Conservation (phyloP, 1,140 invertebrate genomes). For the Zaprionus camerounensis region DNA sequence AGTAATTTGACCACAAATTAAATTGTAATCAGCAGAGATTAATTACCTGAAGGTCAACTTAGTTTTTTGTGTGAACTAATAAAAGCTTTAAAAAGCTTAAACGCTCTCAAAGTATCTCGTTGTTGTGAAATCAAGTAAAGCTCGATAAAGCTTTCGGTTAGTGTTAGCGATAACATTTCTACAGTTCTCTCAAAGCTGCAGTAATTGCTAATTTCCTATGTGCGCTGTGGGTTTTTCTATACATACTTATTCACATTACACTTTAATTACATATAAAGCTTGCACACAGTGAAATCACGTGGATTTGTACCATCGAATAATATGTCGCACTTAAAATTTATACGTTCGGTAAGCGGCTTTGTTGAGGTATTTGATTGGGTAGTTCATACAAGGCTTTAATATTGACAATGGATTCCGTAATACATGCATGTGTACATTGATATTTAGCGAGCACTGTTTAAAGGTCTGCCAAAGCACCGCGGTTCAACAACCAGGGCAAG, state of each 20-base stretch:
- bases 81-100: too few species aligned
- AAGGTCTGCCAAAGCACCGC: conserved; percentile 35
- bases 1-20: background rate
- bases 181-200: background rate
- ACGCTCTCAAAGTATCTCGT: too few species aligned
- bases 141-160: background rate
- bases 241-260: background rate
- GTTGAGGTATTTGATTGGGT: too few species aligned
- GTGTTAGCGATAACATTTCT: background rate
- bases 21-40: background rate
- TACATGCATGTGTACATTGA: background rate
- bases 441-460: background rate
- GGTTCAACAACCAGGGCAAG: conserved; percentile 70
- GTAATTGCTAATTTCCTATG: background rate
- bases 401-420: background rate
- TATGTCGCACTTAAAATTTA: too few species aligned
- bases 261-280: background rate
- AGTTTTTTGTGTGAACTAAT: background rate
- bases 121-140: background rate
- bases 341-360: too few species aligned
- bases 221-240: background rate
- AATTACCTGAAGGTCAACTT: background rate
- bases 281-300: background rate
- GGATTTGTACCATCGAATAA: background rate
- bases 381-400: background rate